Conservation (phyloP, 1,140 invertebrate species). For the Orchesella cincta region DNA sequence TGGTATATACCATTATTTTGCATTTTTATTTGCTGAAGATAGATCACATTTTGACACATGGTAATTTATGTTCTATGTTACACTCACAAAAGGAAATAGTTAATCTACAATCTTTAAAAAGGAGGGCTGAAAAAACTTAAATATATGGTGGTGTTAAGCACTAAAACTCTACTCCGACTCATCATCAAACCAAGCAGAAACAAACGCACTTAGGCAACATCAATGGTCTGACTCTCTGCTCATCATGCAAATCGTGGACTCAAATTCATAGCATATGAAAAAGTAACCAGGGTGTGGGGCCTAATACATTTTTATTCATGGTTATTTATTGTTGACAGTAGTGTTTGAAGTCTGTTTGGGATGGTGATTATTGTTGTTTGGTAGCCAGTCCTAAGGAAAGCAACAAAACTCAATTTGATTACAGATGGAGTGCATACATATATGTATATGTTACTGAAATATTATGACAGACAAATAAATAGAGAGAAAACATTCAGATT, state of each 20-base stretch:
- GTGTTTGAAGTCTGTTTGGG: background rate
- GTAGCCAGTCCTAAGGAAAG: too few species aligned
- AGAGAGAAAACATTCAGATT: too few species aligned
- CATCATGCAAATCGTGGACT: background rate
- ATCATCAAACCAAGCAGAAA: background rate
- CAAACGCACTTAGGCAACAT: background rate
- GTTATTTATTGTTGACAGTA: slow-evolving; percentile 6
- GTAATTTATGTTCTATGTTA: slow-evolving; percentile 4
- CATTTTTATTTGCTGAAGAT: too few species aligned
- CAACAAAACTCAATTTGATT: too few species aligned
- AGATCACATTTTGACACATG: background rate
- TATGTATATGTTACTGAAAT: background rate
- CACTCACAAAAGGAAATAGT: background rate
- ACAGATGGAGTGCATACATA: background rate
- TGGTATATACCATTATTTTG: too few species aligned
- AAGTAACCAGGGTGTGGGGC: slow-evolving; percentile 17
- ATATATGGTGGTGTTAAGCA: background rate
- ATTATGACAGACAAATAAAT: background rate
- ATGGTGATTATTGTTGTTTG: background rate
- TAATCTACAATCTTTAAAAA: slow-evolving; percentile 6
- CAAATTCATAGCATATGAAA: background rate
- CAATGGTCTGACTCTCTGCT: background rate
- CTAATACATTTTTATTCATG: slow-evolving; percentile 1
- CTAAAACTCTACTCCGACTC: background rate
- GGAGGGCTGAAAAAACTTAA: background rate